Base-by-base conservation (phyloP, 2,113 vertebrate species). In the Glaucomys volans region DNA sequence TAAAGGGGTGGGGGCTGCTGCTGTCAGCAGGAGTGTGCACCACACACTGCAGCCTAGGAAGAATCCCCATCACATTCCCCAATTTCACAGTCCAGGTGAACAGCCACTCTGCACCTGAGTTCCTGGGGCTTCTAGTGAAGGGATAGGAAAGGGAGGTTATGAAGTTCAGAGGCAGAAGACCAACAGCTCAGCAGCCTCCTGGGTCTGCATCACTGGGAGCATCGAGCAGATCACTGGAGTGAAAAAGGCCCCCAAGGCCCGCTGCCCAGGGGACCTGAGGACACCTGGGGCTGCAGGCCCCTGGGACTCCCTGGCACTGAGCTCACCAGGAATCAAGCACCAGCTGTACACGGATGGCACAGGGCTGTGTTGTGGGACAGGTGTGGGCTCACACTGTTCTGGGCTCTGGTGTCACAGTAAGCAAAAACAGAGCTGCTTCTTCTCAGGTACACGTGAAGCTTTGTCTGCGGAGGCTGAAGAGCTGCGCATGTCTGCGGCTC, bases 401-500 rank as follows among this genome's bases (percentile, higher is more conserved):
- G 8, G 52, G 59, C 32, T 47, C 28, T 0, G 1, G 26, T n/a
- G 1, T 0, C 32, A 1, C 4, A 18, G 42, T 0, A 0, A 2
- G 26, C 14, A 2, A 1, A 12, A 18, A 14, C 74, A 1, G 75
- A 5, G n/a, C 5, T 9, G 75, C 87, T 42, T 67, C 35, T 26
- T 47, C 40, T 40, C 44, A 14, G 1, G 12, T 37, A 40, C 47
- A 13, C 0, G 20, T 16, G 26, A 4, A 28, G 0, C 9, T 6
- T 17, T 8, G 32, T 35, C 12, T 50, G 37, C 18, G 79, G 8
- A 2, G 69, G 8, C 12, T 2, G 52, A 28, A 16, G 13, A 2
- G 6, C 8, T 13, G 35, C 30, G 24, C 3, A 13, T 35, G 6
- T 37, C 74, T 30, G 3, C 42, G 47, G 57, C 16, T 59, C 75